These are phyloP conservation scores for Halichoerus grypus DNA, from an alignment of 2,113 vertebrate species.

Conservation along the genomic window DNA sequence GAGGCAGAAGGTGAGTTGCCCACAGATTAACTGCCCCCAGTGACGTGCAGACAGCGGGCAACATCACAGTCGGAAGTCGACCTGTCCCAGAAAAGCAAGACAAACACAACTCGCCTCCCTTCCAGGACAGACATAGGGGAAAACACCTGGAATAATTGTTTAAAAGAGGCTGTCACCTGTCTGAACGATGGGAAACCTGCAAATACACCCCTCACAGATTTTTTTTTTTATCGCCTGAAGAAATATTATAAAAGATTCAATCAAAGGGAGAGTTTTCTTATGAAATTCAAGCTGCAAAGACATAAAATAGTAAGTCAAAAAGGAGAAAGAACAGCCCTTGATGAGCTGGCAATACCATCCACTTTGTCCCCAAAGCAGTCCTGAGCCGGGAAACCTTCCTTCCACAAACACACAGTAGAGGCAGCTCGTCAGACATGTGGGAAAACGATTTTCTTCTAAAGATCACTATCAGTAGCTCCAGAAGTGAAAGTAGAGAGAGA, in stretches of 20 bases:
- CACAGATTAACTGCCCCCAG: rapidly evolving
- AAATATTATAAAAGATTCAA: background rate
- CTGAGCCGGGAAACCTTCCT: too few species aligned
- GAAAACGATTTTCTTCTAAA: background rate
- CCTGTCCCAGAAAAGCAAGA: background rate
- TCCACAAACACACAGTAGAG: background rate
- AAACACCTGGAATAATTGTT: background rate
- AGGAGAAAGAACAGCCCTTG: too few species aligned
- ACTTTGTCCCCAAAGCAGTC: rapidly evolving
- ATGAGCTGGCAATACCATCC: rapidly evolving
- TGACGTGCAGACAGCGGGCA: rapidly evolving
- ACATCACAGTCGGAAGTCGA: rapidly evolving
- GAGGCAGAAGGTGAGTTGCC: background rate
- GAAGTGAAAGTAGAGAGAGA: too few species aligned
- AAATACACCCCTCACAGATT: background rate
- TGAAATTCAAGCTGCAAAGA: background rate
- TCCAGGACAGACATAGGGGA: background rate
- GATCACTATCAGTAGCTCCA: background rate
- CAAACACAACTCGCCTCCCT: background rate
- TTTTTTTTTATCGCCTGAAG: background rate
- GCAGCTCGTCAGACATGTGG: too few species aligned
- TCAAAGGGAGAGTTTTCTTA: background rate
- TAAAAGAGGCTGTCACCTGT: background rate
- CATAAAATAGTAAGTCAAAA: background rate
- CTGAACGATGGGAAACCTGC: background rate